These are phyloP conservation scores for Halichoeres trimaculatus DNA, from an alignment of 2,113 vertebrate species.

Conservation along the genomic window DNA sequence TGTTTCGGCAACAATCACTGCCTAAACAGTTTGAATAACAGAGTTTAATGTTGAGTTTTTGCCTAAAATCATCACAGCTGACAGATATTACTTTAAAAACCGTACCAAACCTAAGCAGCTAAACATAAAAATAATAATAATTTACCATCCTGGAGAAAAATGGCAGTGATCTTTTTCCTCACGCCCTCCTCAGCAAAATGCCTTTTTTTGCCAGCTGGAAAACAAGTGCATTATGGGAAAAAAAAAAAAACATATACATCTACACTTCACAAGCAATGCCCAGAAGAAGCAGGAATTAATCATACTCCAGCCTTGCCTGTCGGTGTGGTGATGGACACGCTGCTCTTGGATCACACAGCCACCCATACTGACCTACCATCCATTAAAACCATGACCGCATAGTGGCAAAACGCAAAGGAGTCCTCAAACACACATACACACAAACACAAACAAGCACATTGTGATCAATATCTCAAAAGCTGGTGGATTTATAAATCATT, in stretches of 20 bases:
- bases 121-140: background rate
- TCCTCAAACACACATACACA: conserved; percentile 2
- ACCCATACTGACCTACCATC: conserved; percentile 54
- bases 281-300: conserved; percentile 60
- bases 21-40: background rate
- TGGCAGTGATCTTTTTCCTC: background rate
- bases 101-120: background rate
- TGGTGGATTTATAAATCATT: background rate
- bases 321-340: conserved; percentile 51
- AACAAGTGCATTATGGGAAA: conserved; percentile 43
- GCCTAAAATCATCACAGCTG: background rate
- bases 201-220: background rate
- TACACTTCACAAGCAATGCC: conserved; percentile 50
- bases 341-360: conserved; percentile 61
- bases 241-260: conserved; percentile 9
- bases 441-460: background rate
- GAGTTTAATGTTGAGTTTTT: background rate
- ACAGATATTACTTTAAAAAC: background rate
- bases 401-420: conserved; percentile 32
- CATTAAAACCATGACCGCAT: conserved; percentile 48
- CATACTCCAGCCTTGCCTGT: conserved; percentile 46
- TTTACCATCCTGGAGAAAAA: background rate
- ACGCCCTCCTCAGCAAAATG: conserved; percentile 8
- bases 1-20: background rate
- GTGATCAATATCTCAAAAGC: background rate